These are phyloP conservation scores for Bombus polaris DNA, from an alignment of 1,140 invertebrate genomes.

Conservation along the genomic window DNA sequence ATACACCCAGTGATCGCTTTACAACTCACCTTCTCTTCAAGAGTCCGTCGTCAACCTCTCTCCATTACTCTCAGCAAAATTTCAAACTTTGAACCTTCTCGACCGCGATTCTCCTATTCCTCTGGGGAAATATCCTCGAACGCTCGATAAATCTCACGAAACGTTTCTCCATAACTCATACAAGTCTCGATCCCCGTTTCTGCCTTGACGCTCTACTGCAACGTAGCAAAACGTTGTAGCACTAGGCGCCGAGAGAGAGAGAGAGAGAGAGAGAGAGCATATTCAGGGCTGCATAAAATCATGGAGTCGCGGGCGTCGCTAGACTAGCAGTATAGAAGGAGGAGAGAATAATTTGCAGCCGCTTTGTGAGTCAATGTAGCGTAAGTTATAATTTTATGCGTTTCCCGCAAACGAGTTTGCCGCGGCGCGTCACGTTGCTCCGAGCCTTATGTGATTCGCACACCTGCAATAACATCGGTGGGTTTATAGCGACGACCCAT, in stretches of 20 bases:
- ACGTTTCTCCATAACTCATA: too few species aligned
- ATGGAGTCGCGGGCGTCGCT: neutral
- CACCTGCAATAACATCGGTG: slow-evolving; percentile 65
- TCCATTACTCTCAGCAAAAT: neutral
- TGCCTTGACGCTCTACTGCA: too few species aligned
- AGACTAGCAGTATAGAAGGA: neutral
- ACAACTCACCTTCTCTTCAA: neutral
- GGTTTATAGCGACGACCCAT: slow-evolving; percentile 62
- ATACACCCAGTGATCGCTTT: neutral
- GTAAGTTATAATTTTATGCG: slow-evolving; percentile 56
- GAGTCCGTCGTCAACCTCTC: neutral
- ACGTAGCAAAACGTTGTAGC: too few species aligned
- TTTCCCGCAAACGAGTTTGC: slow-evolving; percentile 46
- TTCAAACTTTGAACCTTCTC: neutral
- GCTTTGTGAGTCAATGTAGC: slow-evolving; percentile 27
- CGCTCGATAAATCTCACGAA: slow-evolving; percentile 4
- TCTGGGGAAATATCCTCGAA: neutral
- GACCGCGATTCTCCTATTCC: neutral
- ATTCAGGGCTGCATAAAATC: neutral
- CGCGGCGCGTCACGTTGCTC: slow-evolving; percentile 17
- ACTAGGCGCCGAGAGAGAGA: too few species aligned
- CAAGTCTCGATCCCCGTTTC: neutral
- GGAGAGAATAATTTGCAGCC: slow-evolving; percentile 49
- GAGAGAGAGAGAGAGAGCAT: neutral
- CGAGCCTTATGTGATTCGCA: slow-evolving; percentile 25